Evolutionary conservation across 1,140 invertebrate species (phyloP), one percentile per base, ranked within the genome.

Genomic region (Druon quercuslanigerum): DNA sequence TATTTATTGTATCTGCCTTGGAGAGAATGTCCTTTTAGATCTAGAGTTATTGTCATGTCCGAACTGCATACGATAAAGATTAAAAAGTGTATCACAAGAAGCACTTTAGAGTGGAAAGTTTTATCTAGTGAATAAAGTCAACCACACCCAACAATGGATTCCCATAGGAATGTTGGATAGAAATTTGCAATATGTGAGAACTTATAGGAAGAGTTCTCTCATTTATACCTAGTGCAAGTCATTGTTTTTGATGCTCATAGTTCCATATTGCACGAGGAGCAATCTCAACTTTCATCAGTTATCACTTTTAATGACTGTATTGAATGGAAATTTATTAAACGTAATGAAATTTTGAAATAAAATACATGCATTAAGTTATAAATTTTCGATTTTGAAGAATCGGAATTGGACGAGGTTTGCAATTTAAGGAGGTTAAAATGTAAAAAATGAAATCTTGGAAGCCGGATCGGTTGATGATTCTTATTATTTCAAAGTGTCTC

Each of bases 151-250:
- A 66, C 60, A 66, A 66, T 66, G 60, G 25, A 40, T 66, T 66
- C 60, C 60, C 60, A 66, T 66, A 66, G 60, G 60, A 66, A 66
- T 66, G 60, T 33, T 66, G 60, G 60, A 66, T 33, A 66, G 60
- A 66, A 40, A 66, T 66, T 66, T 66, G 60, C 60, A 66, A 66
- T 40, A 66, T 40, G 60, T 66, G 60, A 66, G 60, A 66, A 66
- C 60, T 33, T 33, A n/a, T n/a, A 66, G 60, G 20, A 40, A 66
- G 60, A 66, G 60, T 40, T 66, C 33, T 66, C 20, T 33, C 60
- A n/a, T 66, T 66, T n/a, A 40, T 46, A 66, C 17, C 60, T 66
- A 20, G 12, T 33, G 25, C 60, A 66, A 66, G 60, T 66, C 60
- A 66, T 66, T 66, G 60, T 66, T 66, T 66, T 66, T 66, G 14